Conservation (phyloP, 53 echinoderm and acorn worm genomes). For the Temnopleurus reevesii region DNA sequence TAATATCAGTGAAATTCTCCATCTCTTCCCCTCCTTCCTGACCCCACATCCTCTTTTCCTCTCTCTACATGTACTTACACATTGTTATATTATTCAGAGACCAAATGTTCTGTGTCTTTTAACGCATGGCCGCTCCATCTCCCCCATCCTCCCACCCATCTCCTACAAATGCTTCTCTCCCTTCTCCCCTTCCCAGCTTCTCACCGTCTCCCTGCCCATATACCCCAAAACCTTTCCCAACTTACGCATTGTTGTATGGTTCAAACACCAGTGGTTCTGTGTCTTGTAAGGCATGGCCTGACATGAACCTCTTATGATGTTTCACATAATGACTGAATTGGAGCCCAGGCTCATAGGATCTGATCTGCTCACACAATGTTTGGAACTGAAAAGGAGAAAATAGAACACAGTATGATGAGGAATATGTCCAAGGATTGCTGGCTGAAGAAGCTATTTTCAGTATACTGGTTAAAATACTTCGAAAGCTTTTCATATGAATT, state of each 20-base stretch:
- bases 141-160: neutral
- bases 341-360: conserved; percentile 78
- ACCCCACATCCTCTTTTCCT: neutral
- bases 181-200: neutral
- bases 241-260: conserved; percentile 76
- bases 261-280: conserved; percentile 79
- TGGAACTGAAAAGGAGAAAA: conserved; percentile 64
- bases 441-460: neutral
- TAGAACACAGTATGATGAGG: neutral
- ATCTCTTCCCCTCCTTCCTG: neutral
- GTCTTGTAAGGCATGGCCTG: conserved; percentile 25
- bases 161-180: neutral
- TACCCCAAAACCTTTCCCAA: too few species aligned
- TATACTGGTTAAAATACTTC: too few species aligned
- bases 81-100: neutral
- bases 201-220: neutral
- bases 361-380: conserved; percentile 80
- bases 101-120: neutral
- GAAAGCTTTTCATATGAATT: too few species aligned
- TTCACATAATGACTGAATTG: conserved; percentile 89
- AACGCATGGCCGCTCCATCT: too few species aligned
- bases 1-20: too few species aligned
- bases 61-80: neutral
- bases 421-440: neutral
- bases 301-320: conserved; percentile 65